Base-by-base conservation (phyloP, 1,140 invertebrate species). In the Bombus impatiens region DNA sequence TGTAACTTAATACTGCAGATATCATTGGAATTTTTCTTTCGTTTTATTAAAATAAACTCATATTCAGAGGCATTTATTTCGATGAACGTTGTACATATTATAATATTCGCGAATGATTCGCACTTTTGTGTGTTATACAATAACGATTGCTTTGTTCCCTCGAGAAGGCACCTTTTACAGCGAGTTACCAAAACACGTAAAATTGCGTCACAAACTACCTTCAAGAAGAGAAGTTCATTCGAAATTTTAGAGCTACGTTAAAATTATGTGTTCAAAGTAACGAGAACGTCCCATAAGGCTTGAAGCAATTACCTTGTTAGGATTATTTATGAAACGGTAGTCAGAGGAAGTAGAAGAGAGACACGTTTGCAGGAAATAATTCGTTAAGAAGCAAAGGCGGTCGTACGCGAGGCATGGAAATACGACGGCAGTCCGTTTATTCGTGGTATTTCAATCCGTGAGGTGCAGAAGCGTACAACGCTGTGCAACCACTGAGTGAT, bases 401-500 rank as follows among this genome's bases (percentile, higher is more conserved):
- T 32, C 25, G 25, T 28, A 35, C 0, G 32, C 15, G 18, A 9
- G 25, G 22, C n/a, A 25, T 25, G 32, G 25, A n/a, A 35, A 18
- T 12, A n/a, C 53, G n/a, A 10, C 28, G n/a, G 37, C 9, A n/a
- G n/a, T 62, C 44, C 72, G 80, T 86, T 86, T 82, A 82, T 77
- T 71, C 80, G 53, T 18, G 62, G 40, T 42, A 57, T 83, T 83
- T 83, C 15, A 86, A 72, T 83, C 32, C 53, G 57, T 42, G 37
- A 76, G 57, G 72, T 71, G 80, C 37, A 75, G 77, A 86, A 77
- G 47, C 76, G 72, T 77, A 62, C 72, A 86, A 4, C 47, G 44
- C 35, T 12, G 85, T 37, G 84, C n/a, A 57, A 75, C 70, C 57
- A 71, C 68, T 28, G 86, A 67, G 32, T 74, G 86, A 87, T 87